Evolutionary conservation across 2,888 invertebrate species (phyloP), one percentile per base, ranked within the genome.

Genomic region (Electrophaes corylata): DNA sequence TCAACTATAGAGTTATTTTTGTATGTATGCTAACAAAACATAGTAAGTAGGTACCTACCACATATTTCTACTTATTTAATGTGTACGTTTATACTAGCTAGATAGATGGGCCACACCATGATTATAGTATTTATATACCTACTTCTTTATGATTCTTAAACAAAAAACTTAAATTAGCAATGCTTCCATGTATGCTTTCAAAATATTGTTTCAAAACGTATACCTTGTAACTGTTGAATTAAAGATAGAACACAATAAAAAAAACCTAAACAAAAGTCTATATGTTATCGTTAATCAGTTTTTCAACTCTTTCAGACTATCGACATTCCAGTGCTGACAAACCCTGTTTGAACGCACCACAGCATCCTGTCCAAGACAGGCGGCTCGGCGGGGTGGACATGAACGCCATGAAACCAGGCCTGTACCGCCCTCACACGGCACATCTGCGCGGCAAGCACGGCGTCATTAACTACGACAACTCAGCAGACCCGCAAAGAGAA

Each of bases 321-420:
- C 94, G 93, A 94, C 94, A 91, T 93, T 93, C 93, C 91, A 92
- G 88, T 86, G 92, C 92, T 93, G 92, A 92, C 86, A 89, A 83
- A 73, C 84, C 85, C 74, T 78, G 81, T 73, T 76, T 76, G 73
- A 83, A 82, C 68, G 72, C 76, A 70, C 79, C 81, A 64, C 76
- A 75, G 65, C 78, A 69, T 67, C 69, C 74, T 65, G 69, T 71
- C 59, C 81, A 79, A 69, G 78, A 79, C 41, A 79, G 75, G 63
- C 74, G 76, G 62, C 76, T 79, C 59, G 73, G 75, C 46, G 68
- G 26, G 26, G 26, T 83, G 55, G 79, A 86, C 66, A 63, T 88
- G 37, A 81, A 83, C 61, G 72, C 81, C 20, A 75, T 85, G 49
- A 83, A 83, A 56, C 81, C 84, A 43, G 81, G 83, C 35, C 65